Base-by-base conservation (phyloP, 35 echinoderm and acorn worm species). In the Heliocidaris erythrogramma region DNA sequence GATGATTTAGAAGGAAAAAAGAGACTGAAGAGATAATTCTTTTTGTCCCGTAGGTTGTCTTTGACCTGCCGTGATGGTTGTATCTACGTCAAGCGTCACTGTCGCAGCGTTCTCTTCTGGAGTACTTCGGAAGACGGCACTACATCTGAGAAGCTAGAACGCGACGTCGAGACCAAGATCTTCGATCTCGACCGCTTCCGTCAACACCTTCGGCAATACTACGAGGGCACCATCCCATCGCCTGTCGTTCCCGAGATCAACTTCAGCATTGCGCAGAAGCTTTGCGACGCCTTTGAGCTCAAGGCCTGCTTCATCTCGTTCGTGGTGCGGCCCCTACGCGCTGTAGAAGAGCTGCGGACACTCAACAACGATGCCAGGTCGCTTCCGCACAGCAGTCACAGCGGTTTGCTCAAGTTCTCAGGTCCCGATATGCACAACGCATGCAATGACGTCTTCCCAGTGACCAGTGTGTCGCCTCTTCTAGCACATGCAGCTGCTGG, bases 231-330 rank as follows among this genome's bases (percentile, higher is more conserved):
- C 6, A 93, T 53, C 88, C 85, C 94, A 12, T 97, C 95, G 31
- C 97, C 97, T 7, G 60, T 85, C 17, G 27, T 95, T 6, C 97
- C 97, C 2, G 88, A 95, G 94, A 96, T 98, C 56, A 96, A 97
- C 87, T 97, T 98, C 88, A 95, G 96, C 31, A 94, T 98, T 7
- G 97, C 96, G 10, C 97, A 98, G 90, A 97, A 98, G 65, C 96
- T 97, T 95, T 92, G 94, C 13, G 47, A 91, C 4, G 94, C 96
- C 59, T 96, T 87, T 13, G 94, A 96, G 2, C 95, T 98, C 29
- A 95, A 96, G 48, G 95, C 97, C 12, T 97, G 96, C 88, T 93
- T 98, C 24, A 93, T 98, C 13, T 96, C 97, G 5, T 96, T 98
- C 86, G 96, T 98, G 13, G 95, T 98, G 32, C 89, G 95, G 17